These are phyloP conservation scores for Gymnopithys bicolor DNA, from an alignment of 2,797 vertebrate species.

Conservation along the genomic window DNA sequence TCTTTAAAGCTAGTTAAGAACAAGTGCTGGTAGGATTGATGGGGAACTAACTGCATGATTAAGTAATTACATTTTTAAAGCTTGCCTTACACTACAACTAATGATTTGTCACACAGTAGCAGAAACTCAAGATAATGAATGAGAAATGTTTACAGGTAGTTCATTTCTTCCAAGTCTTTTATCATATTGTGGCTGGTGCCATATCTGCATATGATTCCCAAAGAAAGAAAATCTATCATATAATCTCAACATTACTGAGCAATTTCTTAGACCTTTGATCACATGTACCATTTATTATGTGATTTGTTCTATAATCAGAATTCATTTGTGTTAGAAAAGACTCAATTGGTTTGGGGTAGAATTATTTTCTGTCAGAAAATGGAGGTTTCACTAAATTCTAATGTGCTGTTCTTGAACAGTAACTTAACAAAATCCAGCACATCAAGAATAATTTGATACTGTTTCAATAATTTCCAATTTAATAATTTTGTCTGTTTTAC, in stretches of 20 bases:
- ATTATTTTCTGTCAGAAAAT: background rate
- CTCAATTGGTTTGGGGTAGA: background rate
- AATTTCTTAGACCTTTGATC: background rate
- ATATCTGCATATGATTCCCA: background rate
- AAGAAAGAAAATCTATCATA: conserved; percentile 49
- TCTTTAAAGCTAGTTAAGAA: conserved; percentile 84
- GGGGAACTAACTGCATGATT: conserved; percentile 81
- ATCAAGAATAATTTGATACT: background rate
- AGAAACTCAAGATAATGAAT: conserved; percentile 78
- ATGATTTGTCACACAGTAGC: conserved; percentile 77
- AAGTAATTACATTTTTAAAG: conserved; percentile 84
- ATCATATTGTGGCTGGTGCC: conserved; percentile 52
- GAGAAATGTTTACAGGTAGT: conserved; percentile 76
- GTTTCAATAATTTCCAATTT: background rate
- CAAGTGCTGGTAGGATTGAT: conserved; percentile 81
- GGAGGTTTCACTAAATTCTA: background rate
- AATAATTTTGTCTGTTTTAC: background rate
- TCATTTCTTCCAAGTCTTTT: conserved; percentile 69
- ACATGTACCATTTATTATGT: background rate
- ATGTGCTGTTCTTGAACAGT: background rate
- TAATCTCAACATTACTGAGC: conserved; percentile 26
- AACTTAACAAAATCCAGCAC: background rate
- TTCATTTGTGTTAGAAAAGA: background rate
- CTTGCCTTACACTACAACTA: conserved; percentile 78
- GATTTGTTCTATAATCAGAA: background rate